These are phyloP conservation scores for Gymnoscopelus microlampas DNA, from an alignment of 2,797 vertebrate genomes.

Conservation along the genomic window DNA sequence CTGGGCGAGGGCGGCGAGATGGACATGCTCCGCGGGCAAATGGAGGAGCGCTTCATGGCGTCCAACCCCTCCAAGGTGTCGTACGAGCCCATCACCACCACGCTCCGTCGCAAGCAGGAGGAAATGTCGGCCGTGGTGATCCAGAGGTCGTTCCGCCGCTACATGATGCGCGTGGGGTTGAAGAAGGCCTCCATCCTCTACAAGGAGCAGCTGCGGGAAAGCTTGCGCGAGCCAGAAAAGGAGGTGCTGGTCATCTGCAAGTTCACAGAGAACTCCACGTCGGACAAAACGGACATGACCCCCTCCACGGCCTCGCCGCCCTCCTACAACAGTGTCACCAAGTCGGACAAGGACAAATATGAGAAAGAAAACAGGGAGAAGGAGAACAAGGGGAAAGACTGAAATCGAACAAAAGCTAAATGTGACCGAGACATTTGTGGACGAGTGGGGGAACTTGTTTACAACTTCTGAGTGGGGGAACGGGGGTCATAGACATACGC, in stretches of 20 bases:
- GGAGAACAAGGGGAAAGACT: slow-evolving; percentile 90
- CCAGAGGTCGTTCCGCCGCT: slow-evolving; percentile 88
- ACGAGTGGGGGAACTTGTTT: slow-evolving; percentile 77
- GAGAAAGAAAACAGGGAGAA: slow-evolving; percentile 92
- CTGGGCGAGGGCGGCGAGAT: slow-evolving; percentile 93
- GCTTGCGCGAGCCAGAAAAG: slow-evolving; percentile 83
- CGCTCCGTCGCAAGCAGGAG: slow-evolving; percentile 93
- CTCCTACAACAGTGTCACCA: slow-evolving; percentile 98
- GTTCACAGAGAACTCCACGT: slow-evolving; percentile 90
- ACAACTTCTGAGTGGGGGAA: slow-evolving; percentile 70
- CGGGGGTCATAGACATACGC: slow-evolving; percentile 28
- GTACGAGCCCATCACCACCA: slow-evolving; percentile 97
- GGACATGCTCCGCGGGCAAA: slow-evolving; percentile 92
- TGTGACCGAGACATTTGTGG: slow-evolving; percentile 82
- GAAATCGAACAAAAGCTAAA: slow-evolving; percentile 85
- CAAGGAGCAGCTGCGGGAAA: slow-evolving; percentile 86
- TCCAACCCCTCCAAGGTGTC: slow-evolving; percentile 95
- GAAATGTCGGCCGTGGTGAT: slow-evolving; percentile 91
- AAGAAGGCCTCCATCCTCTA: slow-evolving; percentile 89
- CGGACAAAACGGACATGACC: slow-evolving; percentile 93
- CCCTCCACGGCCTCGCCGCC: slow-evolving; percentile 95
- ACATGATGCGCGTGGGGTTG: slow-evolving; percentile 85
- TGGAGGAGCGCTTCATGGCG: slow-evolving; percentile 97
- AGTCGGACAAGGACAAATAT: slow-evolving; percentile 94
- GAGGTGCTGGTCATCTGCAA: slow-evolving; percentile 90